Evolutionary conservation across 2,797 vertebrate genomes (phyloP).

Genomic region (Labroides dimidiatus): DNA sequence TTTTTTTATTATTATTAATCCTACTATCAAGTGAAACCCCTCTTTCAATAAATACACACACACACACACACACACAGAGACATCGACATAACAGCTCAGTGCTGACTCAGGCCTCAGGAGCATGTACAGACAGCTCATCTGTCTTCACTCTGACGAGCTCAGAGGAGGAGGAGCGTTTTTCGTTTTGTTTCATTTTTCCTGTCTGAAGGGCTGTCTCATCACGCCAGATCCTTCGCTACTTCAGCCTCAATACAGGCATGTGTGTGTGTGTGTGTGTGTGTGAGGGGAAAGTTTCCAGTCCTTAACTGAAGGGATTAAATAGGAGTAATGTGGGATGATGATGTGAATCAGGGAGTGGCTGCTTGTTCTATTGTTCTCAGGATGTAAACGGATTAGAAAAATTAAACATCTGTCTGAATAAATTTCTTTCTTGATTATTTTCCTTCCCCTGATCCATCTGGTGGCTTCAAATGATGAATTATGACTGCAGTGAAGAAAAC

Average conservation of each 20-base stretch:
- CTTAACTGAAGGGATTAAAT: conserved; percentile 23
- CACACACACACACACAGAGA: conserved; percentile 11
- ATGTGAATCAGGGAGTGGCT: conserved; percentile 42
- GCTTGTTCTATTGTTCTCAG: conserved; percentile 20
- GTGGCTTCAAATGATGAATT: background rate
- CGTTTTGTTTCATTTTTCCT: conserved; percentile 14
- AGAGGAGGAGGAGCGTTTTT: conserved; percentile 4
- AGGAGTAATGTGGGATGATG: background rate
- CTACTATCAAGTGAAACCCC: conserved; percentile 10
- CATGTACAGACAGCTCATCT: conserved; percentile 50
- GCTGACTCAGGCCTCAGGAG: conserved; percentile 28
- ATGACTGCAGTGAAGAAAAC: background rate
- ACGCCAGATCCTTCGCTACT: conserved; percentile 23
- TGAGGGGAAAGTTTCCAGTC: conserved; percentile 42
- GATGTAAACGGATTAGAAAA: background rate
- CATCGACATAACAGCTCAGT: background rate
- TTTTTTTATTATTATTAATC: conserved; percentile 2
- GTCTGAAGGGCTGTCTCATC: conserved; percentile 34
- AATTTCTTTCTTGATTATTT: background rate
- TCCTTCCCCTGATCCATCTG: background rate
- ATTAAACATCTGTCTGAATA: background rate
- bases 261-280: conserved; percentile 13
- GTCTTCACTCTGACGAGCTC: background rate
- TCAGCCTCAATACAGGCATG: background rate
- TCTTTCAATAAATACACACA: background rate